phyloP scores from a whole-genome alignment of 2,888 invertebrate genomes.

The Trilocha varians region DNA sequence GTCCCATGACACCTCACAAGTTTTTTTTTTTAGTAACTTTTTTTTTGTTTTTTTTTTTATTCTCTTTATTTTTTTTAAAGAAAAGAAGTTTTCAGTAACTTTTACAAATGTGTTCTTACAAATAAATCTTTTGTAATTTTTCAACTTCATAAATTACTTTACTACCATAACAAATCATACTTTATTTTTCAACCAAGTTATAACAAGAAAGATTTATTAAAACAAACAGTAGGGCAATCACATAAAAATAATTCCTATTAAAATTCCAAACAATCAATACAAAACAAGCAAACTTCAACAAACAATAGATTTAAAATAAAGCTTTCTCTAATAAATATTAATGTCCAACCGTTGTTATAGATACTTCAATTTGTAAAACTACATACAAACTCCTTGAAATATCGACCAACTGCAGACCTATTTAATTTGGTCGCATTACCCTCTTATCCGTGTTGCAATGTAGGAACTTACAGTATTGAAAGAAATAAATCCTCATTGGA shows the following conservation, averaged over 20 bases:
- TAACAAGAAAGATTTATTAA: not conserved
- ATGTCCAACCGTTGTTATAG: slow-evolving; percentile 25
- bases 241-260: slow-evolving; percentile 13
- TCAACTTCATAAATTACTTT: too few relatives aligned
- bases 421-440: slow-evolving; percentile 22
- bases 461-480: slow-evolving; percentile 1
- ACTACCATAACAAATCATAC: too few relatives aligned
- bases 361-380: slow-evolving; percentile 9
- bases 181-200: too few relatives aligned
- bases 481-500: not conserved
- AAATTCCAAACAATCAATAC: slow-evolving; percentile 11
- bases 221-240: too few relatives aligned
- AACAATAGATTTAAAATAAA: slow-evolving; percentile 15
- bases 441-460: slow-evolving; percentile 16
- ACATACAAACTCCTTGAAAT: slow-evolving; percentile 7
- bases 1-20: too few relatives aligned
- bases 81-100: too few relatives aligned
- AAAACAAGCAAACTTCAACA: slow-evolving; percentile 14
- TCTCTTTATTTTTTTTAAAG: too few relatives aligned
- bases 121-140: too few relatives aligned
- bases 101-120: too few relatives aligned
- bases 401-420: slow-evolving; percentile 17
- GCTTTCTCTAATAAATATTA: slow-evolving; percentile 57
- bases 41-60: too few relatives aligned
- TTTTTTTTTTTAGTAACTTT: too few relatives aligned